These are phyloP conservation scores for Leptodirus hochenwartii DNA, from an alignment of 2,888 invertebrate species.

Conservation along the genomic window DNA sequence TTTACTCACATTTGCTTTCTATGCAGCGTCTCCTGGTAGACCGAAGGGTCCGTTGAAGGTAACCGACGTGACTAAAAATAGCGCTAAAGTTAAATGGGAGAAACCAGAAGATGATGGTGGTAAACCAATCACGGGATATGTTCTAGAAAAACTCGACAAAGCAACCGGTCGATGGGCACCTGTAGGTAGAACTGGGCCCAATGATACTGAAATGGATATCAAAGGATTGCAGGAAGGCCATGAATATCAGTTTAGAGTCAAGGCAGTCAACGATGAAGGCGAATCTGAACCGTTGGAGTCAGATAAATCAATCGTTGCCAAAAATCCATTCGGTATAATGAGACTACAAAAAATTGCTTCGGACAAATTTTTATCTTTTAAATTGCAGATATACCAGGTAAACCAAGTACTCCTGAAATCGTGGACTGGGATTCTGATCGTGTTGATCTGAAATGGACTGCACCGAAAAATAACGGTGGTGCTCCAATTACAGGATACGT, in stretches of 20 bases:
- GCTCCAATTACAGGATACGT: slow-evolving; percentile 71
- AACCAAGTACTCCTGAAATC: slow-evolving; percentile 72
- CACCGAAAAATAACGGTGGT: slow-evolving; percentile 60
- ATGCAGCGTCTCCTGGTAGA: slow-evolving; percentile 39
- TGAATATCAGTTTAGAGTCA: slow-evolving; percentile 87
- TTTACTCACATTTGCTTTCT: background rate
- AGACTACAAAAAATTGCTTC: slow-evolving; percentile 13
- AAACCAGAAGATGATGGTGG: slow-evolving; percentile 93
- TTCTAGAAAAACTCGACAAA: slow-evolving; percentile 85
- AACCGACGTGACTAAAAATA: slow-evolving; percentile 71
- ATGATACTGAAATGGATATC: slow-evolving; percentile 74
- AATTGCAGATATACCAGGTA: slow-evolving; percentile 52
- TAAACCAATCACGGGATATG: slow-evolving; percentile 79
- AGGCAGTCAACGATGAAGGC: slow-evolving; percentile 87
- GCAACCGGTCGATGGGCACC: slow-evolving; percentile 87
- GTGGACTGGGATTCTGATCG: slow-evolving; percentile 81
- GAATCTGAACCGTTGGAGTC: slow-evolving; percentile 89
- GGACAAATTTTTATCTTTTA: slow-evolving; percentile 5
- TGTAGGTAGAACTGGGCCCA: slow-evolving; percentile 72
- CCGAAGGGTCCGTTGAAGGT: slow-evolving; percentile 84
- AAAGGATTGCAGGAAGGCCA: slow-evolving; percentile 79
- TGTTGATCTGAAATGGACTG: slow-evolving; percentile 70
- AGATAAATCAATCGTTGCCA: slow-evolving; percentile 74
- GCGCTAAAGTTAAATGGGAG: slow-evolving; percentile 82
- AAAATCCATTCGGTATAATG: slow-evolving; percentile 94